Evolutionary conservation across 2,888 invertebrate species (phyloP).

Genomic region (Platycheirus albimanus): DNA sequence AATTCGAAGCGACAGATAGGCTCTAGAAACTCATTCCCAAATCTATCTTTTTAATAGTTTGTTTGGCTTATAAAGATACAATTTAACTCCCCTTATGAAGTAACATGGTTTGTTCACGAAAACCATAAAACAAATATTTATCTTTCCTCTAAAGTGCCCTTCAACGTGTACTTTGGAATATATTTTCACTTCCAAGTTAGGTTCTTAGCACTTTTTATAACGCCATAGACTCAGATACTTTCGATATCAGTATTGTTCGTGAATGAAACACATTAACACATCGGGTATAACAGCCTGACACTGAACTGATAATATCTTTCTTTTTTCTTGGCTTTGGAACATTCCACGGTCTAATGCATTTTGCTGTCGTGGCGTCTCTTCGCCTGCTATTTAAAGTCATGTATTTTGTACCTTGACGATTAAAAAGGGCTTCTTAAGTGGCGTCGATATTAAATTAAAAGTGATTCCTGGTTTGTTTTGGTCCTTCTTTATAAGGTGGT

Average conservation of each 20-base stretch:
- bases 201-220: slow-evolving; percentile 27
- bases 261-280: slow-evolving; percentile 51
- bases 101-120: no score
- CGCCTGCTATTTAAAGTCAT: no score
- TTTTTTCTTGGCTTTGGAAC: slow-evolving; percentile 11
- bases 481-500: no score
- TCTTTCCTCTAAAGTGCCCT: no score
- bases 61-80: no score
- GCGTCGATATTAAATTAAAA: background rate
- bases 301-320: slow-evolving; percentile 42
- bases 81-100: no score
- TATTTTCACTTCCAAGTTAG: background rate
- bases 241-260: slow-evolving; percentile 40
- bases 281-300: slow-evolving; percentile 34
- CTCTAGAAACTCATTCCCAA: no score
- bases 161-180: background rate
- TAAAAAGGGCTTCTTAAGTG: slow-evolving; percentile 39
- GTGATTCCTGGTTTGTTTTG: background rate
- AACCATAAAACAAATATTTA: no score
- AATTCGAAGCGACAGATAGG: no score
- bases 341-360: slow-evolving; percentile 22
- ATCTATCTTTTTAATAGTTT: no score
- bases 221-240: background rate
- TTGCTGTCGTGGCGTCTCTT: background rate
- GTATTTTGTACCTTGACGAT: background rate